These are phyloP conservation scores for Ibycter americanus DNA, from an alignment of 2,797 vertebrate species.

Conservation along the genomic window DNA sequence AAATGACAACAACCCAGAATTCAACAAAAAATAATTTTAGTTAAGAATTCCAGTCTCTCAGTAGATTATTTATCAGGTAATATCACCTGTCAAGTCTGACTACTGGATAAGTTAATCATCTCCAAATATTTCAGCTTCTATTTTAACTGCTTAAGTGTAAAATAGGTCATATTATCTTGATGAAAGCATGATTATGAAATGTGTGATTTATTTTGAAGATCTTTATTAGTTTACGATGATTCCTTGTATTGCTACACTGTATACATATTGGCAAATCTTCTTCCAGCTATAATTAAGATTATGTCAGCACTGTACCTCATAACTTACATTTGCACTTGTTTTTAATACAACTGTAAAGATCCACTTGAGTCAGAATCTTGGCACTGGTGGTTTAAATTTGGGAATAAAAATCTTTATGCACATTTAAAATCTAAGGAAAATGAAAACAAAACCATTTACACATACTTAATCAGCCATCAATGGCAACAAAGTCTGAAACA, in stretches of 20 bases:
- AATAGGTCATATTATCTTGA: background rate
- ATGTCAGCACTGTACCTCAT: background rate
- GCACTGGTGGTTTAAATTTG: slow-evolving; percentile 42
- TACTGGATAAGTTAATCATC: background rate
- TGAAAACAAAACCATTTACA: slow-evolving; percentile 8
- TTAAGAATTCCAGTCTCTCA: background rate
- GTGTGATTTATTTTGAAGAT: background rate
- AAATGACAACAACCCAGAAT: background rate
- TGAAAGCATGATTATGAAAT: background rate
- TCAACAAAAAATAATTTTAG: background rate
- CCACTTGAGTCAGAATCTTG: slow-evolving; percentile 53
- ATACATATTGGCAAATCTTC: background rate
- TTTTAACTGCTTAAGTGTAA: background rate
- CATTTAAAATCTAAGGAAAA: slow-evolving; percentile 49
- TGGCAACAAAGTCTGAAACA: background rate
- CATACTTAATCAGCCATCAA: slow-evolving; percentile 26
- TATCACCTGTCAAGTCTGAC: background rate
- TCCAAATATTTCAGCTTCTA: slow-evolving; percentile 30
- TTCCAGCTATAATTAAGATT: background rate
- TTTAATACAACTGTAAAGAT: slow-evolving; percentile 19
- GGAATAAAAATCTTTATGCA: slow-evolving; percentile 61
- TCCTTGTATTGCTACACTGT: background rate
- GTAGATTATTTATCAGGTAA: background rate
- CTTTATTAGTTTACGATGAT: background rate
- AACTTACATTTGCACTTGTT: background rate